Evolutionary conservation across 2,113 vertebrate species (phyloP), one percentile per base, ranked within the genome.

Genomic region (Takifugu flavidus): DNA sequence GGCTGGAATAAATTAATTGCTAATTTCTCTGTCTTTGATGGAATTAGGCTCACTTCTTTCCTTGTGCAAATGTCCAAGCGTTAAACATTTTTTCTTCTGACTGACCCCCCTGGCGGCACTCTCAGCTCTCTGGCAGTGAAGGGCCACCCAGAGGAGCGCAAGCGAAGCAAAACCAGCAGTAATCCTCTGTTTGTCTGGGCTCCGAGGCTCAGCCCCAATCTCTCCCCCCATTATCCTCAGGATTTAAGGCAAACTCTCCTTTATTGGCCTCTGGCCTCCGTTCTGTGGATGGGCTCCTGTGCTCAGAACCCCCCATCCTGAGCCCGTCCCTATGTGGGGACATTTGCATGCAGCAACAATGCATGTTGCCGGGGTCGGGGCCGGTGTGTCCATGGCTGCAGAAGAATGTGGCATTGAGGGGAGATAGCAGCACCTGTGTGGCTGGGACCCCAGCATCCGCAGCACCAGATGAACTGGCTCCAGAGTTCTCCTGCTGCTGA

Each of bases 151-250:
- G 94, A 94, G 96, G 93, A 95, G 94, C 94, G 92, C 79, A 93
- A 94, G 91, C 90, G 94, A 96, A 94, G 93, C 93, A 94, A 94
- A 95, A 93, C 93, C 91, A 92, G 89, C 86, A 92, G 93, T 97
- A 98, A 98, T 98, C 96, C 91, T 94, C 95, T 95, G 95, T 96
- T 95, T 94, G 93, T 94, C 91, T 93, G 91, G 92, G 94, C 94
- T 93, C 87, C 89, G 89, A 90, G 92, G 91, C 93, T 93, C 80
- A 91, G 94, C 93, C 94, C 92, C 93, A 92, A 94, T 93, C 82
- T 93, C 94, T 91, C 92, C 94, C 90, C 92, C 93, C 88, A 94
- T 96, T 95, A 94, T 95, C 91, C 93, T 86, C 72, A 91, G 94
- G 95, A 94, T 95, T 96, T 95, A 94, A 86, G 91, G 92, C 91